A percentile compares a stretch with the other conserved stretches of the same genome.
Evolutionary conservation across 2,113 vertebrate genomes (phyloP).

Genomic region (Nothoprocta perdicaria): DNA sequence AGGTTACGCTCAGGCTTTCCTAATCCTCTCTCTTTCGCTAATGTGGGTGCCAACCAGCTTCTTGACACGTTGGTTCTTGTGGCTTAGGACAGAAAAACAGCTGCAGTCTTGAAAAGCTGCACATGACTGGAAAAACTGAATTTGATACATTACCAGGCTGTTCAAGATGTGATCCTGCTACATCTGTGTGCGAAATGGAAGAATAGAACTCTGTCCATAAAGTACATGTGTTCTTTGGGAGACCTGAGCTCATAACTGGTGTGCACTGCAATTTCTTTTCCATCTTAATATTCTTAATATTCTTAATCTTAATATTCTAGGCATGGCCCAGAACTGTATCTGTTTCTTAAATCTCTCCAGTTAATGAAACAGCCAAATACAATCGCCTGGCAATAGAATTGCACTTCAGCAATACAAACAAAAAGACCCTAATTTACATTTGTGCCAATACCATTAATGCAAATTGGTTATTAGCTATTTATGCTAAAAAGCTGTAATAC

Average conservation of each 20-base stretch:
- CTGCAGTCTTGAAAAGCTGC: accelerated
- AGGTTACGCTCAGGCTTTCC: accelerated
- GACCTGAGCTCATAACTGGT: slow-evolving; percentile 7
- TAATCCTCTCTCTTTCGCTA: background rate
- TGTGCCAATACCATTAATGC: slow-evolving; percentile 71
- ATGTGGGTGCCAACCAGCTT: background rate
- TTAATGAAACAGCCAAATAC: slow-evolving; percentile 71
- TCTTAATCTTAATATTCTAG: slow-evolving; percentile 60
- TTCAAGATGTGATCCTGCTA: background rate
- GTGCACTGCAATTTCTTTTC: slow-evolving; percentile 54
- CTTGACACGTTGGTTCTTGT: background rate
- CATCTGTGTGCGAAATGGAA: accelerated
- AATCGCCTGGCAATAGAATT: slow-evolving; percentile 48
- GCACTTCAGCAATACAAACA: slow-evolving; percentile 54
- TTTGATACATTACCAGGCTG: background rate
- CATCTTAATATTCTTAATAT: slow-evolving; percentile 58
- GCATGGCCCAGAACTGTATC: slow-evolving; percentile 36
- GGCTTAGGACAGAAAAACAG: background rate
- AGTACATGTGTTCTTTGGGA: background rate
- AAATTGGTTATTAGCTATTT: slow-evolving; percentile 80
- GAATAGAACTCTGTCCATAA: background rate
- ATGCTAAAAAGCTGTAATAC: slow-evolving; percentile 73
- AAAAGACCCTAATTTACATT: slow-evolving; percentile 74
- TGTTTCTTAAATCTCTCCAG: slow-evolving; percentile 58
- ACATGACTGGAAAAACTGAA: background rate